A percentile compares a stretch with the other conserved stretches of the same genome.
Evolutionary conservation across 2,797 vertebrate species (phyloP).

Genomic region (Cirrhinus mrigala): DNA sequence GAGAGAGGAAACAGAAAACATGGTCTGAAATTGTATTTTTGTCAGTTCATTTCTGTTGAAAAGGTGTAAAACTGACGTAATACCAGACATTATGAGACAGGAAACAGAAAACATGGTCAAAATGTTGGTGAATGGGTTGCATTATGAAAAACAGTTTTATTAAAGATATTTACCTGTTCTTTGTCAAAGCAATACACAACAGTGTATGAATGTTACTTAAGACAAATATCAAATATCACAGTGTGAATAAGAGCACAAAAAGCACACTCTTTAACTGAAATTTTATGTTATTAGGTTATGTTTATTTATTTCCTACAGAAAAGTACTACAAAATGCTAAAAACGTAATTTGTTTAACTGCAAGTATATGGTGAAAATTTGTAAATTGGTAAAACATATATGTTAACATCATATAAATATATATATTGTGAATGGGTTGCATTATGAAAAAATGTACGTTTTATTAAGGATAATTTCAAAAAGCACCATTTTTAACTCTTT

Average conservation of each 20-base stretch:
- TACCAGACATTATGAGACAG: slow-evolving; percentile 28
- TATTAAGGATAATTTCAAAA: too few relatives aligned
- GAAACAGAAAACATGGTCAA: background rate
- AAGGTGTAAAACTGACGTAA: slow-evolving; percentile 38
- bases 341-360: background rate
- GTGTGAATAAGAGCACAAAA: background rate
- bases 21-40: too few relatives aligned
- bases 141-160: background rate
- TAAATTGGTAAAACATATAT: too few relatives aligned
- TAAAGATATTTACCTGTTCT: background rate
- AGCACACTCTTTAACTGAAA: background rate
- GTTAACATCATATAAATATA: too few relatives aligned
- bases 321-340: background rate
- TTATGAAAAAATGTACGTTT: too few relatives aligned
- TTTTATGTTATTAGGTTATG: background rate
- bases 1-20: too few relatives aligned
- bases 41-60: slow-evolving; percentile 31
- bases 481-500: too few relatives aligned
- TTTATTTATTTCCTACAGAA: background rate
- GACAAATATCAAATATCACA: too few relatives aligned
- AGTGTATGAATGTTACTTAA: background rate
- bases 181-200: background rate
- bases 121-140: background rate
- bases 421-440: too few relatives aligned
- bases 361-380: background rate